These are phyloP conservation scores for Delia radicum DNA, from an alignment of 1,140 invertebrate species.

Conservation along the genomic window DNA sequence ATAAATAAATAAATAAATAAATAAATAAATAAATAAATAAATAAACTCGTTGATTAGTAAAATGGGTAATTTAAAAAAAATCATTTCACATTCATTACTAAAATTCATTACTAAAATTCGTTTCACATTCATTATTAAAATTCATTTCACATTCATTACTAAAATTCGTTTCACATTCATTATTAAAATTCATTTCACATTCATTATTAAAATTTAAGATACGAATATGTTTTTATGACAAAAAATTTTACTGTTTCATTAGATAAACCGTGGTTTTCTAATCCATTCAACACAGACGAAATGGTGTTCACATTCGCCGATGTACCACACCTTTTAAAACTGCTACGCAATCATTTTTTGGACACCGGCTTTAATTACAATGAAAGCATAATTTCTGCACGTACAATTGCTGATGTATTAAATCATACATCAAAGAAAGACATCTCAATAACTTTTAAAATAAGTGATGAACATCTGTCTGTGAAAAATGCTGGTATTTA, in stretches of 20 bases:
- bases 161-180: background rate
- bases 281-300: background rate
- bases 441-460: background rate
- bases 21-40: no score
- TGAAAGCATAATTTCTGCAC: background rate
- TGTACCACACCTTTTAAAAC: background rate
- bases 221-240: no score
- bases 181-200: background rate
- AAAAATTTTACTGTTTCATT: background rate
- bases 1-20: no score
- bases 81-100: no score
- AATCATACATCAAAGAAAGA: background rate
- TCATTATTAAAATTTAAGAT: background rate
- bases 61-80: no score
- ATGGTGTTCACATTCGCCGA: slow-evolving; percentile 7
- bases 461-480: background rate
- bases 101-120: no score
- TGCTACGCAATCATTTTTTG: slow-evolving; percentile 11
- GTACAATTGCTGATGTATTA: background rate
- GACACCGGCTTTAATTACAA: background rate
- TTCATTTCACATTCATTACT: background rate
- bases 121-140: no score
- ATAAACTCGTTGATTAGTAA: no score
- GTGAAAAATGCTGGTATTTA: background rate
- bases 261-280: slow-evolving; percentile 17